Evolutionary conservation across 2,113 vertebrate species (phyloP).

Genomic region (Paradoxurus hermaphroditus): DNA sequence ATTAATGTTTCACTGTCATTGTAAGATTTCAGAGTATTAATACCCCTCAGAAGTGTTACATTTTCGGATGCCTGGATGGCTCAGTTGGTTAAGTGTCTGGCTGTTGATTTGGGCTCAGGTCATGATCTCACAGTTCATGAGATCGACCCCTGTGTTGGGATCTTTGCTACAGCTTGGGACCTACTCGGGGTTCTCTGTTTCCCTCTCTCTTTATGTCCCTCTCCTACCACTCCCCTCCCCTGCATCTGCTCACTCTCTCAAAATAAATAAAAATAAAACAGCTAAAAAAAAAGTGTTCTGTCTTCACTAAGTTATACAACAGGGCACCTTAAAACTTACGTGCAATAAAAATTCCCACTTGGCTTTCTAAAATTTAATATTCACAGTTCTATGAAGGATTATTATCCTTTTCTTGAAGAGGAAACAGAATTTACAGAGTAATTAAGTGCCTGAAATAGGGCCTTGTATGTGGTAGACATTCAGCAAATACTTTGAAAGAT

Average conservation of each 20-base stretch:
- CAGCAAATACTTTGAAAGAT: not conserved
- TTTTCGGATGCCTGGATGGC: not conserved
- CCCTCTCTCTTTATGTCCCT: too few relatives aligned
- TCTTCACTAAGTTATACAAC: not conserved
- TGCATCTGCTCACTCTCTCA: too few relatives aligned
- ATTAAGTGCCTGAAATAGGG: not conserved
- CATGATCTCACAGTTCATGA: too few relatives aligned
- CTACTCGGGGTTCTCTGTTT: too few relatives aligned
- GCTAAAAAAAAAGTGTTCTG: not conserved
- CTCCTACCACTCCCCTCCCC: too few relatives aligned
- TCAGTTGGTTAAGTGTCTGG: too few relatives aligned
- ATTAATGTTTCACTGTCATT: not conserved
- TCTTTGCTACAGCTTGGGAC: too few relatives aligned
- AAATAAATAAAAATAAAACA: too few relatives aligned
- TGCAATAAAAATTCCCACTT: not conserved
- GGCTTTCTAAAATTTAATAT: not conserved
- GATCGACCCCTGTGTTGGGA: too few relatives aligned
- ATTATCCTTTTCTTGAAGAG: conserved; percentile 6
- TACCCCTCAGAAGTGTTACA: not conserved
- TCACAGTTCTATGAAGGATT: not conserved
- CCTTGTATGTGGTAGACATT: not conserved
- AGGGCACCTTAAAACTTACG: not conserved
- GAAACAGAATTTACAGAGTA: conserved; percentile 3
- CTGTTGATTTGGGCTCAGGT: too few relatives aligned
- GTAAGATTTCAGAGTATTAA: conserved; percentile 1